Conservation (phyloP, 1,140 invertebrate genomes). For the Aphaenogaster rudis region DNA sequence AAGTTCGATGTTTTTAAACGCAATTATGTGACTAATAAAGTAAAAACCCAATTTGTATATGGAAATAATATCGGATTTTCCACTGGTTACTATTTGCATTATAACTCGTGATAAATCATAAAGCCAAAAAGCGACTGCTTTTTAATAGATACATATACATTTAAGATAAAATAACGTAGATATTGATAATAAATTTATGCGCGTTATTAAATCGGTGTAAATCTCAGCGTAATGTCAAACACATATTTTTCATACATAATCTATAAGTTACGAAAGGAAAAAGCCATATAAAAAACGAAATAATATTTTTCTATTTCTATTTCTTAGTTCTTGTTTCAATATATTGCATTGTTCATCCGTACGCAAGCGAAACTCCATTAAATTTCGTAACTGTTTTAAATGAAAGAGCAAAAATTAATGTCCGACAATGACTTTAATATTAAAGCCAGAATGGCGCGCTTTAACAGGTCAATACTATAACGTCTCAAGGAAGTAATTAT, state of each 20-base stretch:
- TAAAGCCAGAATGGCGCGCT: not conserved
- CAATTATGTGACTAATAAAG: not conserved
- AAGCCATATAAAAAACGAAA: not conserved
- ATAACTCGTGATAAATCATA: slow-evolving; percentile 7
- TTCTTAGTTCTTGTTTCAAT: not conserved
- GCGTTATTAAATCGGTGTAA: not conserved
- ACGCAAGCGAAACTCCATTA: not conserved
- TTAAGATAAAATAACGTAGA: not conserved
- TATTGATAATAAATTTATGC: not conserved
- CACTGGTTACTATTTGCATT: not conserved
- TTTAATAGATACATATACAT: not conserved
- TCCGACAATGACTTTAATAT: slow-evolving; percentile 18
- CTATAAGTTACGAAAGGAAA: not conserved
- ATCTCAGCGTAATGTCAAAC: not conserved
- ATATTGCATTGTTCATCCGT: not conserved
- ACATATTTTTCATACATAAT: not conserved
- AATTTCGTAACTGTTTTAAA: slow-evolving; percentile 1
- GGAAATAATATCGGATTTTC: slow-evolving; percentile 11
- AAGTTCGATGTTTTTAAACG: not conserved
- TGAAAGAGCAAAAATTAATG: slow-evolving; percentile 38
- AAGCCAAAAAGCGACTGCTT: not conserved
- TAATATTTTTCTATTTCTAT: not conserved
- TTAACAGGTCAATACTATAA: not conserved
- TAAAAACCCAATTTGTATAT: slow-evolving; percentile 22
- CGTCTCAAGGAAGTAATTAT: slow-evolving; percentile 52